Evolutionary conservation across 2,888 invertebrate genomes (phyloP).

Genomic region (Entomobrya multifasciata): DNA sequence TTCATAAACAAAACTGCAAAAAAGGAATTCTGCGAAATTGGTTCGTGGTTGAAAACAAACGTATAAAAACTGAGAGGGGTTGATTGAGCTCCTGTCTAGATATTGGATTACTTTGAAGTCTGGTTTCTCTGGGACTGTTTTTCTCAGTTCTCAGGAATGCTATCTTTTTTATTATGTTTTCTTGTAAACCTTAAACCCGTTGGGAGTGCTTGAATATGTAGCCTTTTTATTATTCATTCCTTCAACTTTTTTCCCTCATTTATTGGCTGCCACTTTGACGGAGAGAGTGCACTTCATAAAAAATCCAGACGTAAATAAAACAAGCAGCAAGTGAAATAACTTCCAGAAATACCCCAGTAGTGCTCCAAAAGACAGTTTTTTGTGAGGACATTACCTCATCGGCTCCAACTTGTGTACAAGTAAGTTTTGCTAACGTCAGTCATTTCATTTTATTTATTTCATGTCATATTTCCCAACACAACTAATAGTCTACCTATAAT

Average conservation of each 20-base stretch:
- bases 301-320: too few relatives aligned
- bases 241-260: neutral
- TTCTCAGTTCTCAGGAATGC: neutral
- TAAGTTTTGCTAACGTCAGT: neutral
- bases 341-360: neutral
- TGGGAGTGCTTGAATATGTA: neutral
- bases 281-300: too few relatives aligned
- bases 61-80: neutral
- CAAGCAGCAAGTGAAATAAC: neutral
- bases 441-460: neutral
- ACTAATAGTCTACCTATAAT: neutral
- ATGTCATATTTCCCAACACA: neutral
- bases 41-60: conserved; percentile 4
- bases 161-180: neutral
- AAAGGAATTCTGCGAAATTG: conserved; percentile 9
- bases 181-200: neutral
- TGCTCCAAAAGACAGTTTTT: neutral
- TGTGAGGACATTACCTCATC: neutral
- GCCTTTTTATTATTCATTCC: conserved; percentile 1
- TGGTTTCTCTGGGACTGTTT: neutral
- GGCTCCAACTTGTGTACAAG: neutral
- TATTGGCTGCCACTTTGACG: too few relatives aligned
- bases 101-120: conserved; percentile 17
- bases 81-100: conserved; percentile 9
- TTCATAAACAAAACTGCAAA: neutral